Percentiles rank a stretch among this genome's conserved stretches.
Conservation (phyloP, 2,888 invertebrate species). For the Pachymerium ferrugineum region DNA sequence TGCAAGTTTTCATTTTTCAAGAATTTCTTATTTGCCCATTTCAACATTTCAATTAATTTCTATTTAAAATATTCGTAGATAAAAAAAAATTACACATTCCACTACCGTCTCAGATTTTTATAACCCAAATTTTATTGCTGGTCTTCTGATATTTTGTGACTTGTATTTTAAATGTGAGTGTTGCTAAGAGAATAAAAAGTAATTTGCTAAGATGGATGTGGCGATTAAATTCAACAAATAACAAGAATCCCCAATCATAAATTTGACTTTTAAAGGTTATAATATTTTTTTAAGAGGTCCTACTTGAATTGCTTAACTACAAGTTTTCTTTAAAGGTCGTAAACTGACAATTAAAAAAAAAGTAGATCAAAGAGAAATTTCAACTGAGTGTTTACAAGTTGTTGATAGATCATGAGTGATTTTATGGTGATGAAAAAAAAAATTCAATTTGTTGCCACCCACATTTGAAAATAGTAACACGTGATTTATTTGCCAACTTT, state of each 20-base stretch:
- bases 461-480: constrained; percentile 1
- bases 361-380: background rate
- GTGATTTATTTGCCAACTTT: background rate
- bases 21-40: background rate
- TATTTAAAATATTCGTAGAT: no score
- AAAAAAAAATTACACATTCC: background rate
- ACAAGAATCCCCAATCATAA: background rate
- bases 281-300: no score
- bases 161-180: background rate
- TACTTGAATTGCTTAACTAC: no score
- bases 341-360: background rate
- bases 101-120: background rate
- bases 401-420: background rate
- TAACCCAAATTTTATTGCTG: background rate
- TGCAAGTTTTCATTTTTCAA: background rate
- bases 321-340: background rate
- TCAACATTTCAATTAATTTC: constrained; percentile 6
- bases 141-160: background rate
- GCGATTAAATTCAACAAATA: background rate
- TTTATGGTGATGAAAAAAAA: background rate
- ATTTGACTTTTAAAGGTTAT: background rate
- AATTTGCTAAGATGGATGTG: background rate
- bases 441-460: background rate
- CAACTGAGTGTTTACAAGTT: constrained; percentile 4
- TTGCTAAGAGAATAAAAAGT: background rate